Base-by-base conservation (phyloP, 1,140 invertebrate species). In the Drosophila burlai region DNA sequence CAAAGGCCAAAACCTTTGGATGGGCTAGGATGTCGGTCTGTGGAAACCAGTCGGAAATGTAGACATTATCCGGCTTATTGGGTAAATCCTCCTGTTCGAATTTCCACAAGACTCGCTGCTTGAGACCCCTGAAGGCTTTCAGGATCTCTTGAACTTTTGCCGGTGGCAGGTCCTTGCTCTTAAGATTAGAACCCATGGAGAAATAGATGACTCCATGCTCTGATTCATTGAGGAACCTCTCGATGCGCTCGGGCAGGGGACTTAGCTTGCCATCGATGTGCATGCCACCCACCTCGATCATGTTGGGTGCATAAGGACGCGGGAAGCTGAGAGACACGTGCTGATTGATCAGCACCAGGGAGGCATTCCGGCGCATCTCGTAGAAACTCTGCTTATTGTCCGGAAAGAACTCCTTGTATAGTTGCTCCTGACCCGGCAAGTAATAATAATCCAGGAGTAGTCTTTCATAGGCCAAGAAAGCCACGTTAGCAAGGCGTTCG, bases 61-160 rank as follows among this genome's bases (percentile, higher is more conserved):
- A 94, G 0, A 96, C 93, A 81, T 96, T 96, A 1, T 94, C 73
- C 0, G 94, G 94, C 13, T 91, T 91, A 67, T 91, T 92, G 3
- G 93, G 91, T 34, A 95, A 67, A 3, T 89, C 91, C 1, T 92
- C 91, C 13, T 93, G 91, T 71, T 95, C 95, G 73, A 94, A 94
- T 85, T 96, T 96, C 95, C 95, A 95, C 5, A 96, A 69, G 9
- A 95, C 93, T 52, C 94, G 93, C 67, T 95, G 94, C 9, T 94
- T 94, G 4, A 95, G 16, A 7, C 74, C 67, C 11, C 67, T 77
- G 64, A 95, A 95, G 15, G 94, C 94, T 54, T 93, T 76, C 50
- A 94, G 58, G 61, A 95, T 93, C 16, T 93, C 77, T 55, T 93
- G 77, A 15, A 93, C 62, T 61, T 94, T 94, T n/a, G 91, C 65